Conservation (phyloP, 2,888 invertebrate genomes). For the Panopea generosa region DNA sequence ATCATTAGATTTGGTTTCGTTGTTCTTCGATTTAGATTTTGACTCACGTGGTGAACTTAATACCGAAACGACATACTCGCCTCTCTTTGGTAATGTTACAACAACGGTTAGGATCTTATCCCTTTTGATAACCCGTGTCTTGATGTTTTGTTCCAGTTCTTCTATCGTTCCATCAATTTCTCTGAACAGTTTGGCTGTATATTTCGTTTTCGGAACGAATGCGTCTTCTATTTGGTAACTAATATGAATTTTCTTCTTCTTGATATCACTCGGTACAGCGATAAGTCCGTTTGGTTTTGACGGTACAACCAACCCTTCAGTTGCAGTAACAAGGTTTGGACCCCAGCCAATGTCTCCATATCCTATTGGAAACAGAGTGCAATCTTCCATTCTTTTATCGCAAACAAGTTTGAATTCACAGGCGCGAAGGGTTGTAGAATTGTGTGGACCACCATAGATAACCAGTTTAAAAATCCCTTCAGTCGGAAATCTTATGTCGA, state of each 20-base stretch:
- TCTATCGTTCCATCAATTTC: conserved; percentile 4
- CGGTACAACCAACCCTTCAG: conserved; percentile 40
- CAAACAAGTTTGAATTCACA: conserved; percentile 46
- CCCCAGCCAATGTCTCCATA: conserved; percentile 44
- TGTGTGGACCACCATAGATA: conserved; percentile 40
- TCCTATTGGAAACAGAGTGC: conserved; percentile 27
- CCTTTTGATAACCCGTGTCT: background rate
- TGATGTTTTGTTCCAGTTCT: background rate
- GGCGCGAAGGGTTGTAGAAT: conserved; percentile 19
- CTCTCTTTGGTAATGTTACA: conserved; percentile 4
- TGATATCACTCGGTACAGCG: background rate
- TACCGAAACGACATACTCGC: conserved; percentile 25
- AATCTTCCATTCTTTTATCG: conserved; percentile 16
- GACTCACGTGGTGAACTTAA: no score
- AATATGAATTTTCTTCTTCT: conserved; percentile 8
- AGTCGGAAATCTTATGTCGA: conserved; percentile 37
- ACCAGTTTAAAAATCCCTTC: conserved; percentile 37
- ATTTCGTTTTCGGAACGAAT: conserved; percentile 5
- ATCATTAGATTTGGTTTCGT: no score
- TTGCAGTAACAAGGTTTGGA: conserved; percentile 33
- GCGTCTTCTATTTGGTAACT: conserved; percentile 25
- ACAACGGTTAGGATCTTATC: conserved; percentile 13
- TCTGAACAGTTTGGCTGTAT: conserved; percentile 13
- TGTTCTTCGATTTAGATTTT: no score
- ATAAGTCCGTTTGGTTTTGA: conserved; percentile 39